Evolutionary conservation across 1,140 invertebrate species (phyloP), one percentile per base, ranked within the genome.

Genomic region (Streblospio benedicti): DNA sequence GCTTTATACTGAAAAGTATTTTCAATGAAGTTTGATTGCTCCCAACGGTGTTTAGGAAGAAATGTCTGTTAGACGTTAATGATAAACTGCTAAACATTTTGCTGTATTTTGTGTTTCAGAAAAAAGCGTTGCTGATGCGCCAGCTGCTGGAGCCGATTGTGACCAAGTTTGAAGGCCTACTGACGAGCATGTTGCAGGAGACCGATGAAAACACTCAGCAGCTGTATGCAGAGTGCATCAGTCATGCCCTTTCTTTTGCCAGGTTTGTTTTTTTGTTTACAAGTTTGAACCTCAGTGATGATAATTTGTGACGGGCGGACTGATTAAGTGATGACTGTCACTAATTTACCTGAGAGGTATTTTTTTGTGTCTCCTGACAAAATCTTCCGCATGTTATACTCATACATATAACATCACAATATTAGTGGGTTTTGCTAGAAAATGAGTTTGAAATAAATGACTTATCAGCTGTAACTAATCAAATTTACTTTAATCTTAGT

Each of bases 211-310:
- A 70, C 16, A 58, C 63, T 33, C 74, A 76, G 59, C 58, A 69
- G n/a, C 65, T 67, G 1, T 74, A 79, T 57, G 80, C 79, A 31
- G 65, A 78, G 31, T 76, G 69, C 47, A 72, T 82, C 44, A 73
- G 76, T 47, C 80, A 81, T 67, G 78, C 78, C n/a, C 83, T 83
- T 65, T 67, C 78, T 32, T 70, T 83, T 32, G 81, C 81, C 14
- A 79, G 78, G 78, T 79, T 53, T 59, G 59, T 27, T n/a, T 18
- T 14, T 58, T 9, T 23, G 23, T 9, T 23, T 12, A 49, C 47
- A 12, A 16, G 12, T 49, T 23, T 23, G 12, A 16, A 23, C 47
- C 14, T 14, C 23, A 16, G 47, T 49, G 12, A 14, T 14, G 12
- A 12, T 49, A 12, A 12, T 14, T 23, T 49, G 23, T 14, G 12